Evolutionary conservation across 2,888 invertebrate species (phyloP).

Genomic region (Agrenia bidenticulata): DNA sequence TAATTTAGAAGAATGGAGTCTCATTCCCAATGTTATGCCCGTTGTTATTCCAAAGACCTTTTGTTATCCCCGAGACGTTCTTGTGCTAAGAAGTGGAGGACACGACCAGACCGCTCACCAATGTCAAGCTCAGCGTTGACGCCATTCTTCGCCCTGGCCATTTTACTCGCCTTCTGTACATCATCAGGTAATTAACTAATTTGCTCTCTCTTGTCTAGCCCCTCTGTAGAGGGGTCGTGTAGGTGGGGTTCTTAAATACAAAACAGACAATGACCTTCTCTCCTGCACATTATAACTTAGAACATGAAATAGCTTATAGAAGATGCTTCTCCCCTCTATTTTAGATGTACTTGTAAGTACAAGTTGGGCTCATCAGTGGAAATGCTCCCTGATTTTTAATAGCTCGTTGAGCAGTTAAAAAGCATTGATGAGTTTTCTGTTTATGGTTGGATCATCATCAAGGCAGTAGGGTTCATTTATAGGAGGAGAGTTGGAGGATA

Average conservation of each 20-base stretch:
- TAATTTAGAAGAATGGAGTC: slow-evolving; percentile 25
- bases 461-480: background rate
- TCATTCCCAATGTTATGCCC: slow-evolving; percentile 11
- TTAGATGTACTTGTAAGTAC: too few species aligned
- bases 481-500: background rate
- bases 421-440: slow-evolving; percentile 1
- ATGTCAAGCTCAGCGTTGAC: too few species aligned
- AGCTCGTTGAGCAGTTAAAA: slow-evolving; percentile 10
- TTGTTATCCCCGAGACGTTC: too few species aligned
- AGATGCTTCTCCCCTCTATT: too few species aligned
- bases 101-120: too few species aligned
- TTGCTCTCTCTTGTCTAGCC: slow-evolving; percentile 20
- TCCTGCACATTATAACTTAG: too few species aligned
- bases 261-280: too few species aligned
- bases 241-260: too few species aligned
- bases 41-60: too few species aligned
- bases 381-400: slow-evolving; percentile 4
- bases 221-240: background rate
- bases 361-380: too few species aligned
- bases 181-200: slow-evolving; percentile 37
- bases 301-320: too few species aligned
- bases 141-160: slow-evolving; percentile 18
- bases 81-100: too few species aligned
- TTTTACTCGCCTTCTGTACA: slow-evolving; percentile 22
- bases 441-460: background rate